Evolutionary conservation across 1,140 invertebrate genomes (phyloP).

Genomic region (Manduca sexta): DNA sequence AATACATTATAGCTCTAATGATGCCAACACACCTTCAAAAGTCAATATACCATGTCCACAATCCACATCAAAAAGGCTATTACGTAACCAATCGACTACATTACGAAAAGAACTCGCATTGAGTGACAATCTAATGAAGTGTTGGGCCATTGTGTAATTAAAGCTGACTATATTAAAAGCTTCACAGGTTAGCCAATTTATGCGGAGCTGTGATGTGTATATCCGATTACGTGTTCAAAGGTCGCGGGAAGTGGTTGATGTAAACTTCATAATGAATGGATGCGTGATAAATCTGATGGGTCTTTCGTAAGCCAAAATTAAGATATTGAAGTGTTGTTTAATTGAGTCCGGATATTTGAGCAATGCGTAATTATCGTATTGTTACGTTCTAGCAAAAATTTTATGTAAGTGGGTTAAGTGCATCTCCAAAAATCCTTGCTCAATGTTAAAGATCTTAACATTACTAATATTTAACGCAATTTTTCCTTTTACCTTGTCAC

Average conservation of each 20-base stretch:
- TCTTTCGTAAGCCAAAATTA: constrained; percentile 37
- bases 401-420: too few relatives aligned
- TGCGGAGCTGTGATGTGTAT: not conserved
- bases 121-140: constrained; percentile 68
- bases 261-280: constrained; percentile 45
- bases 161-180: constrained; percentile 49
- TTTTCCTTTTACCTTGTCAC: not conserved
- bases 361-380: constrained; percentile 5
- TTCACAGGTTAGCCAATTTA: not conserved
- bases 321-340: constrained; percentile 22
- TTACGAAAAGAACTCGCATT: constrained; percentile 30
- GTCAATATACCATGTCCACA: constrained; percentile 12
- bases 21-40: constrained; percentile 11
- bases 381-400: not conserved
- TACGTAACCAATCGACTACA: constrained; percentile 19
- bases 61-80: constrained; percentile 12
- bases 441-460: too few relatives aligned
- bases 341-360: constrained; percentile 21
- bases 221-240: not conserved
- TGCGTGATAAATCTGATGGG: constrained; percentile 27
- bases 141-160: constrained; percentile 56
- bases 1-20: constrained; percentile 10
- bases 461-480: not conserved
- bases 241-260: not conserved
- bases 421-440: too few relatives aligned